Evolutionary conservation across 1,140 invertebrate genomes (phyloP).

Genomic region (Zaprionus davidi): DNA sequence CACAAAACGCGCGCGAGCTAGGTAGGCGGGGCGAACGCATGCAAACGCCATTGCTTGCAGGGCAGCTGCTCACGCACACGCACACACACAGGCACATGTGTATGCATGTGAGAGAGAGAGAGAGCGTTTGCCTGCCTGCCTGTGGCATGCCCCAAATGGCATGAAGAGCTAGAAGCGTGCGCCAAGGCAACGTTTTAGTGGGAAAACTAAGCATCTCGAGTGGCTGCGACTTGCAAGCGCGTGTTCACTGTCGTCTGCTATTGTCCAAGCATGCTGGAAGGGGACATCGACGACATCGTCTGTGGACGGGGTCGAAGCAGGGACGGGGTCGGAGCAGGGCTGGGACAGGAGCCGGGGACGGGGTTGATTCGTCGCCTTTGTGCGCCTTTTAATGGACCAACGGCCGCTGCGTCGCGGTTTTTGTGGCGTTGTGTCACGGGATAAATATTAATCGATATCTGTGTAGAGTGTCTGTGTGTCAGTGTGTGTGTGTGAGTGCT

Average conservation of each 20-base stretch:
- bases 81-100: constrained; percentile 3
- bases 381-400: constrained; percentile 71
- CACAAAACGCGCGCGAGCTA: constrained; percentile 44
- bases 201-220: constrained; percentile 55
- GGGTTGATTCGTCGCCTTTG: constrained; percentile 56
- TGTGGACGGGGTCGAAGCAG: not conserved
- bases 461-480: constrained; percentile 10
- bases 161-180: constrained; percentile 50
- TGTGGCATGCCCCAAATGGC: constrained; percentile 66
- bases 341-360: constrained; percentile 5
- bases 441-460: constrained; percentile 71
- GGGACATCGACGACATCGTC: too few relatives aligned
- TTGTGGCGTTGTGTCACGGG: constrained; percentile 71
- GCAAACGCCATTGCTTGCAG: constrained; percentile 64
- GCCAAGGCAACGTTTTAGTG: constrained; percentile 56
- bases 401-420: constrained; percentile 64
- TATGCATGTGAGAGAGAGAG: constrained; percentile 5
- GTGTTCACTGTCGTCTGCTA: constrained; percentile 45
- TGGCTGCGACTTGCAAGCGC: constrained; percentile 47
- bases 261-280: constrained; percentile 34
- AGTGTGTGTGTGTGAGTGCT: constrained; percentile 19
- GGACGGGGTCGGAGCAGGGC: not conserved
- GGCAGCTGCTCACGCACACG: constrained; percentile 42
- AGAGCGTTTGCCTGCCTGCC: constrained; percentile 34
- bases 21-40: constrained; percentile 61